A percentile compares a stretch with the other conserved stretches of the same genome.
Evolutionary conservation across 2,888 invertebrate genomes (phyloP).

Genomic region (Cyclophora albipunctata): DNA sequence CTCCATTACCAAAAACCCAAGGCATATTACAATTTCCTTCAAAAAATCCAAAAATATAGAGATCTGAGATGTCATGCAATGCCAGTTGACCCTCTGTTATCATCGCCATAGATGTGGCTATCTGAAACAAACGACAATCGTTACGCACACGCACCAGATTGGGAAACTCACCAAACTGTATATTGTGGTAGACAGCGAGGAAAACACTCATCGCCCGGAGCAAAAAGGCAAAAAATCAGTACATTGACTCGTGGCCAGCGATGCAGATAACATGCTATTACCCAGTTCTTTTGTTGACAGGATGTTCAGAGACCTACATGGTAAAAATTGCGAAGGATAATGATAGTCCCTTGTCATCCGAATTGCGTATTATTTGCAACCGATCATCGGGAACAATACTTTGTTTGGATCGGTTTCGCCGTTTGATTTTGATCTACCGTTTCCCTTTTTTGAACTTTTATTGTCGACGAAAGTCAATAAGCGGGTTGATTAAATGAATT

Average conservation of each 20-base stretch:
- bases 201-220: constrained; percentile 23
- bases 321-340: constrained; percentile 8
- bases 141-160: constrained; percentile 15
- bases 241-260: constrained; percentile 38
- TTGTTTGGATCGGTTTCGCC: background rate
- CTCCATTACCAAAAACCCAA: too few species aligned
- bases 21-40: too few species aligned
- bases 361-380: constrained; percentile 10
- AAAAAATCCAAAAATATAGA: too few species aligned
- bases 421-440: background rate
- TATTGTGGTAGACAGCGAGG: constrained; percentile 40
- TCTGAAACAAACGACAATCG: constrained; percentile 17
- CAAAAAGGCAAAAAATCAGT: constrained; percentile 34
- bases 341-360: constrained; percentile 5
- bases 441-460: too few species aligned
- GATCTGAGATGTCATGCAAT: constrained; percentile 2
- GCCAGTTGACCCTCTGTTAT: constrained; percentile 1
- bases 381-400: background rate
- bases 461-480: too few species aligned
- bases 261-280: constrained; percentile 52
- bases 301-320: constrained; percentile 23
- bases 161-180: constrained; percentile 14
- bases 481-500: too few species aligned
- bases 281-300: constrained; percentile 42
- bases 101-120: too few species aligned